A percentile compares a stretch with the other conserved stretches of the same genome.
These are phyloP conservation scores for Eubasilissa regina DNA, from an alignment of 1,140 invertebrate species.

Conservation along the genomic window DNA sequence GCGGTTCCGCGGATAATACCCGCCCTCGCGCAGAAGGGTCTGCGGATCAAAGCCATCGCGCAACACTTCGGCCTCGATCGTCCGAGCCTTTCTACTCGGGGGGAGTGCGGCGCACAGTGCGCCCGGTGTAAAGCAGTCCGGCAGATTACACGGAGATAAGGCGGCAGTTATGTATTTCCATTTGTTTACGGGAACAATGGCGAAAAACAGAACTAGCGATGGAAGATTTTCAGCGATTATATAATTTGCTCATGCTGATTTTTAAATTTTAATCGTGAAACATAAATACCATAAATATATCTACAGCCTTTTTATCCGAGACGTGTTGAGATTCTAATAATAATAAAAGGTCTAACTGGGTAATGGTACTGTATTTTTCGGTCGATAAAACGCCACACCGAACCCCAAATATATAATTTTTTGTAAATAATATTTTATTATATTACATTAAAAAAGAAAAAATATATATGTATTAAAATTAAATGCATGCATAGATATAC, in stretches of 20 bases:
- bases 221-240: slow-evolving; percentile 7
- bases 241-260: slow-evolving; percentile 4
- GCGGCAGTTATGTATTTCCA: slow-evolving; percentile 14
- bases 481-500: too few species aligned
- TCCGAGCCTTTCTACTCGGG: background rate
- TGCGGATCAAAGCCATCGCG: background rate
- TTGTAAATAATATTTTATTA: too few species aligned
- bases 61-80: too few species aligned
- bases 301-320: too few species aligned
- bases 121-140: slow-evolving; percentile 28
- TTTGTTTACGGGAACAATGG: slow-evolving; percentile 27
- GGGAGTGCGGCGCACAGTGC: slow-evolving; percentile 7
- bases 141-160: slow-evolving; percentile 31
- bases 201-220: slow-evolving; percentile 13
- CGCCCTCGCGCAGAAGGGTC: background rate
- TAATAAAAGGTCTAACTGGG: too few species aligned
- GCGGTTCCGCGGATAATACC: background rate
- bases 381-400: too few species aligned
- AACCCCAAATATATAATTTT: too few species aligned
- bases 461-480: too few species aligned
- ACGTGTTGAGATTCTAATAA: too few species aligned
- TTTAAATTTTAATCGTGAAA: background rate
- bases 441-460: too few species aligned
- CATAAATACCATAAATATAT: background rate
- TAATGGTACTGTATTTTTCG: too few species aligned